Evolutionary conservation across 2,888 invertebrate species (phyloP).

Genomic region (Melanophora roralis): DNA sequence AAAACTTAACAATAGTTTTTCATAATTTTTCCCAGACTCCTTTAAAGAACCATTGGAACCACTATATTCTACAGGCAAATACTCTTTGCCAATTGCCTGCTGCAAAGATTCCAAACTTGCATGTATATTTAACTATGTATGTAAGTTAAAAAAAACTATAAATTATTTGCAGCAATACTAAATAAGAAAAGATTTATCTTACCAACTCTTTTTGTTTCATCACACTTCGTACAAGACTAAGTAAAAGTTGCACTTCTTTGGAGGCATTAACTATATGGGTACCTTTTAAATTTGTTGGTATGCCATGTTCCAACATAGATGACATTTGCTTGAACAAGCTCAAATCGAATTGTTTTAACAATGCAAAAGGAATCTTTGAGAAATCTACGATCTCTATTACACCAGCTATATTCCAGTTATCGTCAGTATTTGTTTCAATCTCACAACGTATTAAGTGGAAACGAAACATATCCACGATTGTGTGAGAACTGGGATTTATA

Average conservation of each 20-base stretch:
- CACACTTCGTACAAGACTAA: conserved; percentile 69
- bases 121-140: conserved; percentile 73
- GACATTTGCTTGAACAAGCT: conserved; percentile 71
- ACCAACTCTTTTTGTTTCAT: conserved; percentile 74
- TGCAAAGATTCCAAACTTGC: conserved; percentile 71
- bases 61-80: conserved; percentile 83
- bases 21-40: conserved; percentile 67
- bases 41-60: conserved; percentile 79
- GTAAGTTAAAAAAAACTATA: background rate
- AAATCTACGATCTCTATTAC: conserved; percentile 80
- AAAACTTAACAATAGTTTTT: conserved; percentile 66
- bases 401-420: conserved; percentile 80
- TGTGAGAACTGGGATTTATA: conserved; percentile 70
- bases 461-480: conserved; percentile 71
- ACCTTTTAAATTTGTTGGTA: conserved; percentile 70
- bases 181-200: conserved; percentile 29
- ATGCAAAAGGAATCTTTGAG: conserved; percentile 71
- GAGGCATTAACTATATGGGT: conserved; percentile 73
- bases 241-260: conserved; percentile 70
- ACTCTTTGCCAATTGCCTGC: conserved; percentile 80
- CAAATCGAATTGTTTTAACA: conserved; percentile 71
- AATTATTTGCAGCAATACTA: background rate
- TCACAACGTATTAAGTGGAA: conserved; percentile 71
- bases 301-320: conserved; percentile 70
- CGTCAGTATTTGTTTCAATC: conserved; percentile 77